These are phyloP conservation scores for Periophthalmus modestus DNA, from an alignment of 2,113 vertebrate species.

Conservation along the genomic window DNA sequence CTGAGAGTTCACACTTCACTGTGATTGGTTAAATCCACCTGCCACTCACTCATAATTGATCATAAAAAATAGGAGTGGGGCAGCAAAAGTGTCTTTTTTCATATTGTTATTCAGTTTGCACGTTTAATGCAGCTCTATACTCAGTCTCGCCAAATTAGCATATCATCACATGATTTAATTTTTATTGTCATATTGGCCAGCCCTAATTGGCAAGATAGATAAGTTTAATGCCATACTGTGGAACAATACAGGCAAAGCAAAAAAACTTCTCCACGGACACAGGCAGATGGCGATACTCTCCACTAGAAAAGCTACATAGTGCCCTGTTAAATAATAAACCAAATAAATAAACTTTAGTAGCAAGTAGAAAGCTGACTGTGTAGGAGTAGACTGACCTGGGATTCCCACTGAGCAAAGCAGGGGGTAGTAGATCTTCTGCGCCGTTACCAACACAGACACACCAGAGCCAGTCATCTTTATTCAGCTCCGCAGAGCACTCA, in stretches of 20 bases:
- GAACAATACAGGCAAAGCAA: not conserved
- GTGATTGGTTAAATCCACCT: too few species aligned
- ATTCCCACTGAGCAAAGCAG: constrained; percentile 76
- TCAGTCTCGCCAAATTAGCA: too few species aligned
- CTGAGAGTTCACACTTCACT: too few species aligned
- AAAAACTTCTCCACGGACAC: too few species aligned
- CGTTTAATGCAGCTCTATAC: too few species aligned
- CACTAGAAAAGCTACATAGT: not conserved
- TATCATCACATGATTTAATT: too few species aligned
- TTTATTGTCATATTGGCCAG: too few species aligned
- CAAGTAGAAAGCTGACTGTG: not conserved
- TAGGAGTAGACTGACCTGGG: constrained; percentile 67
- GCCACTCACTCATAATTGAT: too few species aligned
- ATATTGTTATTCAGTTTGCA: too few species aligned
- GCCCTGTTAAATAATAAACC: not conserved
- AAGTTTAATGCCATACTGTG: not conserved
- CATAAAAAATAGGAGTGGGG: too few species aligned
- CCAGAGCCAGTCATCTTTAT: constrained; percentile 64
- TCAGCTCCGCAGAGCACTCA: not conserved
- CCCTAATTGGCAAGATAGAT: too few species aligned
- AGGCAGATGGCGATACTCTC: not conserved
- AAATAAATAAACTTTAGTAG: not conserved
- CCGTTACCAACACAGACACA: constrained; percentile 50
- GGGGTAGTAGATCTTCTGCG: constrained; percentile 81
- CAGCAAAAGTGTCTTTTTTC: too few species aligned